These are phyloP conservation scores for Sprattus sprattus DNA, from an alignment of 2,113 vertebrate species.

Conservation along the genomic window DNA sequence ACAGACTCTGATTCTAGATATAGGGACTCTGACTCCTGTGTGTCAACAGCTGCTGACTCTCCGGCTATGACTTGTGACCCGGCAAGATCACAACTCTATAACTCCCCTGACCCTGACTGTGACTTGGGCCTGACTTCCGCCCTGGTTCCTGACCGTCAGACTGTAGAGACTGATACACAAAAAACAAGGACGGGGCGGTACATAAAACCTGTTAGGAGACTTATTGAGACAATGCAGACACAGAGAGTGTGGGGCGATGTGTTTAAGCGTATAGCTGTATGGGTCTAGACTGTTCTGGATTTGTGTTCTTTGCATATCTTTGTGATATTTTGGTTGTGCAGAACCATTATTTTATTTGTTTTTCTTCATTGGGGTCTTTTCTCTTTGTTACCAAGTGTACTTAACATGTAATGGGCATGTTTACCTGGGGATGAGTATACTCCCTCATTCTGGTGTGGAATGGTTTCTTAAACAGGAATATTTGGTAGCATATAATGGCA, in stretches of 20 bases:
- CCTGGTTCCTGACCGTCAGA: neutral
- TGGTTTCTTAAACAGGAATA: neutral
- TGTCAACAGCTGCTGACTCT: neutral
- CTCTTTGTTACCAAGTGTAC: conserved; percentile 25
- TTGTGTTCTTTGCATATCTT: neutral
- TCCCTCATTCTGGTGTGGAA: conserved; percentile 20
- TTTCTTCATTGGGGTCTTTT: neutral
- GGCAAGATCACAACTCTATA: too few species aligned
- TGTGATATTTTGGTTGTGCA: neutral
- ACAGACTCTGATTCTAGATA: too few species aligned
- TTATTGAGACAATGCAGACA: too few species aligned
- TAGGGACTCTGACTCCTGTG: neutral
- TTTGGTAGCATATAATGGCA: neutral
- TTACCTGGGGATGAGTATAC: conserved; percentile 24
- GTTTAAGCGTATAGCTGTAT: too few species aligned
- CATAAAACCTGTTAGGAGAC: too few species aligned
- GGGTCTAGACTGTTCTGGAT: neutral
- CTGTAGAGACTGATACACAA: neutral
- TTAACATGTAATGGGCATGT: conserved; percentile 36
- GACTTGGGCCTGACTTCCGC: neutral
- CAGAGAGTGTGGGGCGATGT: too few species aligned
- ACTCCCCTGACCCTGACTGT: too few species aligned
- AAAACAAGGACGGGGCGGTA: neutral
- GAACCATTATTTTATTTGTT: neutral
- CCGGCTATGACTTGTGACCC: neutral